These are phyloP conservation scores for Pipistrellus nathusii DNA, from an alignment of 2,797 vertebrate species.

Conservation along the genomic window DNA sequence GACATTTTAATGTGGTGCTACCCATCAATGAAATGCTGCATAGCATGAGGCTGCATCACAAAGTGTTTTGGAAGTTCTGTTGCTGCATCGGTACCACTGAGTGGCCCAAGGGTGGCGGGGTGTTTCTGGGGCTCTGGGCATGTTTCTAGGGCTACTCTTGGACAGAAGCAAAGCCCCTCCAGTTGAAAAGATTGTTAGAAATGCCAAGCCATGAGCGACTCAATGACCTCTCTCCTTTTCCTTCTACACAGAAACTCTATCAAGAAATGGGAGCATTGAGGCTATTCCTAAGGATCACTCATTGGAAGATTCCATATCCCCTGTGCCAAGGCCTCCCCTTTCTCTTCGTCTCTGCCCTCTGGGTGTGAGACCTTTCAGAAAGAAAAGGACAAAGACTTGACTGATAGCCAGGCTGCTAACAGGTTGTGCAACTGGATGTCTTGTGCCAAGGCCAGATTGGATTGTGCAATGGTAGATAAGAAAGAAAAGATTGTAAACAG, in stretches of 20 bases:
- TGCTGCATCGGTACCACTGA: not conserved
- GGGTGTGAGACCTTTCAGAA: conserved; percentile 19
- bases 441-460: conserved; percentile 65
- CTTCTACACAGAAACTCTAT: not conserved
- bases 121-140: not conserved
- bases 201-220: not conserved
- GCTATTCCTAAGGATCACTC: not conserved
- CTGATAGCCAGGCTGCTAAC: conserved; percentile 29
- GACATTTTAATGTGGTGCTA: conserved; percentile 78
- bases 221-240: not conserved
- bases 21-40: conserved; percentile 59
- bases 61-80: conserved; percentile 54
- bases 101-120: not conserved
- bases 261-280: not conserved
- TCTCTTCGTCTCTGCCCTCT: conserved; percentile 27
- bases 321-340: not conserved
- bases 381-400: conserved; percentile 49
- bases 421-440: conserved; percentile 54
- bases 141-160: not conserved
- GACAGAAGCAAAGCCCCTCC: not conserved
- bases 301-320: not conserved
- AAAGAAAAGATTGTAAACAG: conserved; percentile 60
- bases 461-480: conserved; percentile 68
- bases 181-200: not conserved
- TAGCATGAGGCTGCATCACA: conserved; percentile 52